Conservation (phyloP, 2,113 vertebrate genomes). For the Antechinus stuartii region DNA sequence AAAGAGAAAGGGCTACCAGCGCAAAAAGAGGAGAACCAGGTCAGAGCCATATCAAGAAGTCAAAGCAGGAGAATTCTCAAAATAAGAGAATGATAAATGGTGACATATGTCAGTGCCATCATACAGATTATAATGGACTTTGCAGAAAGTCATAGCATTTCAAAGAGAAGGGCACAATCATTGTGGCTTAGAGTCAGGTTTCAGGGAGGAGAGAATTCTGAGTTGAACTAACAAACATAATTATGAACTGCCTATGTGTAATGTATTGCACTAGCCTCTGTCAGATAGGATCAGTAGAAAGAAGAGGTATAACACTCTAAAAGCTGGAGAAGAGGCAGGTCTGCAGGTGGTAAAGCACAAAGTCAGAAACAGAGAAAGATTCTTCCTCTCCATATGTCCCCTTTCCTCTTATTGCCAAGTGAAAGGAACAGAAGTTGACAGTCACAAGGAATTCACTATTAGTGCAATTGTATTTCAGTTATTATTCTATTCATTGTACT, state of each 20-base stretch:
- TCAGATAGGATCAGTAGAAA: too few relatives aligned
- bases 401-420: background rate
- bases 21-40: background rate
- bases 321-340: background rate
- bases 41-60: background rate
- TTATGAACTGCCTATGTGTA: constrained; percentile 3
- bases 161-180: background rate
- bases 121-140: background rate
- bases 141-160: background rate
- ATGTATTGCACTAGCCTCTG: constrained; percentile 7
- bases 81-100: background rate
- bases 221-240: background rate
- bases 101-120: background rate
- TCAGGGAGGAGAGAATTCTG: background rate
- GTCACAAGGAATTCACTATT: constrained; percentile 59
- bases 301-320: background rate
- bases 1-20: background rate
- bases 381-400: background rate
- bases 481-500: constrained; percentile 55
- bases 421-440: constrained; percentile 57
- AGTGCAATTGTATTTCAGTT: constrained; percentile 54
- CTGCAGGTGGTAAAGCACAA: too few relatives aligned
- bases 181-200: background rate
- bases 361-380: background rate
- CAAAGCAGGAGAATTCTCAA: constrained; percentile 23